Evolutionary conservation across 1,140 invertebrate genomes (phyloP).

Genomic region (Xylocopa sonorina): DNA sequence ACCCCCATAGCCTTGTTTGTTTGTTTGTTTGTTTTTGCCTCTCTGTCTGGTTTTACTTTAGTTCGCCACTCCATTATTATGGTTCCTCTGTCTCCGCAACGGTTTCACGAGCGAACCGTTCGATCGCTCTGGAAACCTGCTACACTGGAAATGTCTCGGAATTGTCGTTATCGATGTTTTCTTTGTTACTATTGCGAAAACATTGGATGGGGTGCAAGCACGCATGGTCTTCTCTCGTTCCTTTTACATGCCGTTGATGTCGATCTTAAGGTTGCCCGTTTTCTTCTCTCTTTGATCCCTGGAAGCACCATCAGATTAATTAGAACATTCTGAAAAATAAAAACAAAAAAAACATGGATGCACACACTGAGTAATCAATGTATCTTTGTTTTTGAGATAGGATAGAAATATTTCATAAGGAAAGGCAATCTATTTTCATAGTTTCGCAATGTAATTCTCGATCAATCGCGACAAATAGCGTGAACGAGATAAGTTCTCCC

Average conservation of each 20-base stretch:
- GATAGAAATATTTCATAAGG: no score
- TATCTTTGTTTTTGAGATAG: no score
- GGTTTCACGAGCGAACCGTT: not conserved
- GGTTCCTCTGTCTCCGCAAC: not conserved
- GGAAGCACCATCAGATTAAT: constrained; percentile 70
- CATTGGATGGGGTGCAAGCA: constrained; percentile 23
- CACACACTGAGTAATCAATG: not conserved
- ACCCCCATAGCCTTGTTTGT: not conserved
- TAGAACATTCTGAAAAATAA: constrained; percentile 22
- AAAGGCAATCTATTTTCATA: no score
- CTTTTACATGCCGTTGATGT: constrained; percentile 79
- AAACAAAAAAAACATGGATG: no score
- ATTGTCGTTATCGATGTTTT: not conserved
- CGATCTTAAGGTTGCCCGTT: constrained; percentile 86
- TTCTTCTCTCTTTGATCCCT: constrained; percentile 88
- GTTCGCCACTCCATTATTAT: no score
- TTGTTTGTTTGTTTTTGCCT: not conserved
- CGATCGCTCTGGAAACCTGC: not conserved
- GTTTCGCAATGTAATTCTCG: no score
- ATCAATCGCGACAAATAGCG: no score
- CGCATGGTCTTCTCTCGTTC: constrained; percentile 36
- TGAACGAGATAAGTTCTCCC: no score
- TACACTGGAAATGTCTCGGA: not conserved
- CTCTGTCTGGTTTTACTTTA: no score
- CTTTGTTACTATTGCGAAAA: not conserved